Percentiles rank a stretch among this genome's conserved stretches.
Evolutionary conservation across 2,888 invertebrate genomes (phyloP).

Genomic region (Merodon equestris): DNA sequence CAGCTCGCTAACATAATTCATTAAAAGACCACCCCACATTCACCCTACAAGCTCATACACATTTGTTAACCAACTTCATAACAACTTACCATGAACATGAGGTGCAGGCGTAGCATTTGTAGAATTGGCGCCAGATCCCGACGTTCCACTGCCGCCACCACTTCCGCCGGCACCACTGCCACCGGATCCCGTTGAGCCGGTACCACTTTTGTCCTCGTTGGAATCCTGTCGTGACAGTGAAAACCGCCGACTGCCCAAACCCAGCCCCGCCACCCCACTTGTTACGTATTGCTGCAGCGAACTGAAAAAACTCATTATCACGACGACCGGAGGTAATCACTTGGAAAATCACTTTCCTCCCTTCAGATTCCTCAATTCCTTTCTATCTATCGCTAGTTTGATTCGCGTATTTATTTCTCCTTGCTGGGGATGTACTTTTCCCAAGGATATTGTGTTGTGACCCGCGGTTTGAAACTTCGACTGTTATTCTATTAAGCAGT

Average conservation of each 20-base stretch:
- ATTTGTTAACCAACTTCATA: neutral
- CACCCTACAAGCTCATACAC: neutral
- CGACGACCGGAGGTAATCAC: conserved; percentile 58
- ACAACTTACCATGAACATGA: conserved; percentile 63
- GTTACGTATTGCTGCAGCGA: conserved; percentile 92
- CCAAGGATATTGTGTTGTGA: neutral
- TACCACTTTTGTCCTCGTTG: conserved; percentile 77
- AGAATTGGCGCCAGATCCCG: conserved; percentile 56
- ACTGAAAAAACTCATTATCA: conserved; percentile 90
- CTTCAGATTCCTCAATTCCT: neutral
- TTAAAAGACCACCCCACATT: neutral
- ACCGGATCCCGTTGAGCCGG: conserved; percentile 40
- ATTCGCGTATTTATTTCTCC: neutral
- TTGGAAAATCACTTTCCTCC: conserved; percentile 63
- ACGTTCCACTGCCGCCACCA: conserved; percentile 29
- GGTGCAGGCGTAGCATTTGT: conserved; percentile 53
- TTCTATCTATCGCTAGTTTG: neutral
- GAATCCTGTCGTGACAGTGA: conserved; percentile 85
- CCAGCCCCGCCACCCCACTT: conserved; percentile 90
- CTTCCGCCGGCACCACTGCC: conserved; percentile 34
- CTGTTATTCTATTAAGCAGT: conserved; percentile 26
- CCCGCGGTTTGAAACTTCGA: conserved; percentile 29
- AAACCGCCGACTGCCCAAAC: conserved; percentile 86
- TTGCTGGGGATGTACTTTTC: neutral
- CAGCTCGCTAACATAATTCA: conserved; percentile 12